Base-by-base conservation (phyloP, 1,140 invertebrate species). In the Aphelinus atriplicis region DNA sequence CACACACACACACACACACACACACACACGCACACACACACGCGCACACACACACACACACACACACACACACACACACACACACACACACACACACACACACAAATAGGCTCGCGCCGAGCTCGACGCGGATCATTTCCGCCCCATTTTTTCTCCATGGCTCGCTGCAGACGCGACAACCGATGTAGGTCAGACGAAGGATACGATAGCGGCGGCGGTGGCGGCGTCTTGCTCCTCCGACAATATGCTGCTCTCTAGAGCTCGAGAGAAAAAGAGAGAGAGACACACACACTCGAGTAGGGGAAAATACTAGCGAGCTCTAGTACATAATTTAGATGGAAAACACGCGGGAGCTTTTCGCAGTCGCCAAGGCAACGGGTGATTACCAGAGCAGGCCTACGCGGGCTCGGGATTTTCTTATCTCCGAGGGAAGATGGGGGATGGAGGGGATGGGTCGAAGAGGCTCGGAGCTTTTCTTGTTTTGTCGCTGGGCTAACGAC, bases 291-390 rank as follows among this genome's bases (percentile, higher is more conserved):
- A 26, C 26, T 26, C 26, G 26, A 26, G 26, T 26, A 26, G 26
- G 26, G 26, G 56, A 51, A 7, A 65, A 51, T 56, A 45, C 4
- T 55, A 4, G 66, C 26, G 26, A 26, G 26, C 26, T 26, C 26
- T 50, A 50, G 48, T 71, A 47, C 70, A 71, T 71, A 71, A 71
- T 71, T 71, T 64, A 71, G 70, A 71, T 63, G 70, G 70, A 71
- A 63, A 63, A 71, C 51, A 56, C 51, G 70, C 70, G 51, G 60
- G 47, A 53, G 57, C 58, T 61, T 70, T 70, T 70, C 68, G 57
- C 67, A 58, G 46, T 72, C 46, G 70, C 43, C 62, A 64, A 64
- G 61, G 70, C 58, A 72, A 81, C 78, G 70, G 75, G 78, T 78
- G 73, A 76, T 81, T 81, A 80, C 66, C 65, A 68, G 26, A 26